phyloP scores from a whole-genome alignment of 35 echinoderm and acorn worm species.

The Heliocidaris erythrogramma region DNA sequence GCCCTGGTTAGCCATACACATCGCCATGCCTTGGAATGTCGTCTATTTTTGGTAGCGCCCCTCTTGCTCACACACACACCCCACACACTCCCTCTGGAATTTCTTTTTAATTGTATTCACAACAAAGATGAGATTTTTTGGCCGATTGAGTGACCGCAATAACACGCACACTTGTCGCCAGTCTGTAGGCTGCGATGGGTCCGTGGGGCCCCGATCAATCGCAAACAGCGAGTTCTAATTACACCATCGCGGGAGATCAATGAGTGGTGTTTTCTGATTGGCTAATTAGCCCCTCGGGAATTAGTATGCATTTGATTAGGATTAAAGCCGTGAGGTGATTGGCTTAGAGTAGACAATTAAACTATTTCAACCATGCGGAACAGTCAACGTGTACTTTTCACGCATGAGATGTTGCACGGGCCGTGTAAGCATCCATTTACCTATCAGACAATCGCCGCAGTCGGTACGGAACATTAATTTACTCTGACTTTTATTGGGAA shows the following conservation, averaged over 20 bases:
- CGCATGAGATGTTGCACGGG: background rate
- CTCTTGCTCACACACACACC: background rate
- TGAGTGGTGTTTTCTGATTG: background rate
- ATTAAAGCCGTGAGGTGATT: background rate
- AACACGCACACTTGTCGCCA: background rate
- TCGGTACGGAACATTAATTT: background rate
- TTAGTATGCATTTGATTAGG: background rate
- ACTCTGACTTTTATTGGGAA: conserved; percentile 1
- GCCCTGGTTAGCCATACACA: background rate
- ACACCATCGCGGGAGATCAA: background rate
- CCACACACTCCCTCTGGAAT: background rate
- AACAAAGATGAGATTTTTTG: background rate
- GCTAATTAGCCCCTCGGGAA: background rate
- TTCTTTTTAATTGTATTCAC: background rate
- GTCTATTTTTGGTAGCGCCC: conserved; percentile 15
- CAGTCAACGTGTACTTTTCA: background rate
- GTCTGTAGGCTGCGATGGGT: background rate
- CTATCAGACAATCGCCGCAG: background rate
- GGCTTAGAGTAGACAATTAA: background rate
- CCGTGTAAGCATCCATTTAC: background rate
- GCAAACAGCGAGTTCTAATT: background rate
- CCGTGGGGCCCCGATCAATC: background rate
- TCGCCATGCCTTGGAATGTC: background rate
- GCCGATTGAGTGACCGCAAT: background rate
- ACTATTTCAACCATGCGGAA: conserved; percentile 9